Base-by-base conservation (phyloP, 2,888 invertebrate species). In the Agelastica alni region DNA sequence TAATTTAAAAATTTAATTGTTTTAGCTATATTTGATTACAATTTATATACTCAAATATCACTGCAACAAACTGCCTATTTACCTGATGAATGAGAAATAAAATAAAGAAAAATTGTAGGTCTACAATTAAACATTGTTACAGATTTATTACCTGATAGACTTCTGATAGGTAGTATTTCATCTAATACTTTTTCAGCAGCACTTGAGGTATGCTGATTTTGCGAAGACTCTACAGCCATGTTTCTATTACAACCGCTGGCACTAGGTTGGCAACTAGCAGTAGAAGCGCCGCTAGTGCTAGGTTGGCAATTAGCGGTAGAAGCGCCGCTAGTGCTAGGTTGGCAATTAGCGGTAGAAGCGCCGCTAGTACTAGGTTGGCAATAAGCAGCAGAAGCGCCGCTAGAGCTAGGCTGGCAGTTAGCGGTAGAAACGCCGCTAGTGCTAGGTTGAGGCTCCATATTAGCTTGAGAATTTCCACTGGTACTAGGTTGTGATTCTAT, bases 401-500 rank as follows among this genome's bases (percentile, higher is more conserved):
- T 36, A 7, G 61, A 56, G 31, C 60, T 56, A 3, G 60, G 62
- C 2, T 9, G 26, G n/a, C 56, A 52, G 6, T 59, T 57, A 4
- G 44, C 26, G 4, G 56, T 46, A n/a, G n/a, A n/a, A n/a, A n/a
- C n/a, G 9, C 30, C 20, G 20, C 18, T 20, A 1, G 52, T 52
- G 32, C 45, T 52, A 41, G 17, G 20, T 18, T 37, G 37, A n/a
- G n/a, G n/a, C n/a, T n/a, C n/a, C n/a, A n/a, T n/a, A n/a, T n/a
- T n/a, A n/a, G n/a, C n/a, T n/a, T n/a, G n/a, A 10, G 37, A 9
- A n/a, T 10, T 18, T 6, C 10, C 37, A 18, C 20, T 37, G n/a
- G 52, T 20, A 10, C 20, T 10, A 3, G 51, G 44, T 34, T 54
- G 44, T 4, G 77, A 75, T 1, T 77, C 79, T 0, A 78, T 74